Base-by-base conservation (phyloP, 1,140 invertebrate species). In the Caenorhabditis tropicalis region DNA sequence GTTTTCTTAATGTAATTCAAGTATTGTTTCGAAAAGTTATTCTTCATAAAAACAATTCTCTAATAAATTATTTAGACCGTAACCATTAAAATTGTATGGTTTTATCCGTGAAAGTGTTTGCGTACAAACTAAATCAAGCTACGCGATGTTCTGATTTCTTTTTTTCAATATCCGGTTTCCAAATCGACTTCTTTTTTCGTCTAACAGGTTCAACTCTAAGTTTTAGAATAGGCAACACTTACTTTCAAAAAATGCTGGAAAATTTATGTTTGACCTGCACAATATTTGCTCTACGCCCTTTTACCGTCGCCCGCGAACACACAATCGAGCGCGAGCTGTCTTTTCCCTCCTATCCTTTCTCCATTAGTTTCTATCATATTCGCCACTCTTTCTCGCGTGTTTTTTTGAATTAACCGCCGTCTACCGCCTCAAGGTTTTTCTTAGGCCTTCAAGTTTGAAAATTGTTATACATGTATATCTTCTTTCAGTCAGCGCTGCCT, bases 241-340 rank as follows among this genome's bases (percentile, higher is more conserved):
- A 74, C 65, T 43, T 74, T 74, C 65, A 46, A 74, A 74, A 65
- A 74, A 74, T 31, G n/a, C 43, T 33, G 43, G 36, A 46, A 74
- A 74, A 74, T 46, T 74, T n/a, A 36, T 74, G 65, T 74, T 74
- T 74, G 65, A 74, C 65, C 65, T 24, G 65, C 65, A 74, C 65
- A 74, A 74, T 74, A 74, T 74, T 74, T 74, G 65, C 36, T 43
- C 36, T 43, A 43, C 65, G 36, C 65, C 65, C 65, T 33, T 74
- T 12, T 74, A 74, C 65, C 12, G 65, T 74, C 65, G n/a, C 65
- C 65, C 65, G 65, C 65, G 65, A 74, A 74, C 65, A 74, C 65
- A 74, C 65, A 74, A 24, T 21, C 29, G n/a, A 74, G 65, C 65
- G 65, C 65, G 21, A 74, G 65, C 10, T 74, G 21, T 43, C 36